Evolutionary conservation across 1,140 invertebrate genomes (phyloP).

Genomic region (Drosophila virilis): DNA sequence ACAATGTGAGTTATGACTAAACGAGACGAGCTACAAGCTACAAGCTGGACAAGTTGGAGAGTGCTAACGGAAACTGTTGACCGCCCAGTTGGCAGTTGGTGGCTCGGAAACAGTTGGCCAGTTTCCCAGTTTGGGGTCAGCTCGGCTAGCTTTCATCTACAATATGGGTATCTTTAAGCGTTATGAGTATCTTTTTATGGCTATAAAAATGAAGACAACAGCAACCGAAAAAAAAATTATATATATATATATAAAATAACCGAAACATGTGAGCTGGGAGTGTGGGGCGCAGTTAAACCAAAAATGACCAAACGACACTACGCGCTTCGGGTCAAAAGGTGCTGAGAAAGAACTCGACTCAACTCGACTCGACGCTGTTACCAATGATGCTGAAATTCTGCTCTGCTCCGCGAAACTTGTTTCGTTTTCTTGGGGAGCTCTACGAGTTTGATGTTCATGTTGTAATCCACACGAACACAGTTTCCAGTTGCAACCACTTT

Average conservation of each 20-base stretch:
- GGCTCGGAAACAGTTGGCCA: constrained; percentile 25
- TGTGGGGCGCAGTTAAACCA: constrained; percentile 61
- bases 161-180: constrained; percentile 28
- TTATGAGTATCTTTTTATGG: constrained; percentile 52
- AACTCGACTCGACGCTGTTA: neutral
- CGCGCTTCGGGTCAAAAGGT: constrained; percentile 64
- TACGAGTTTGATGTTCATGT: constrained; percentile 1
- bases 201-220: constrained; percentile 10
- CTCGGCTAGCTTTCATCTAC: constrained; percentile 56
- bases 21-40: constrained; percentile 47
- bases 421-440: constrained; percentile 19
- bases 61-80: constrained; percentile 54
- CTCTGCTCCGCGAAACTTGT: constrained; percentile 40
- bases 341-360: constrained; percentile 66
- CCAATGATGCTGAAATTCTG: constrained; percentile 72
- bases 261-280: constrained; percentile 47
- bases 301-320: constrained; percentile 47
- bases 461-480: neutral
- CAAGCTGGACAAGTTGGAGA: constrained; percentile 47
- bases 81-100: constrained; percentile 18
- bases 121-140: constrained; percentile 47
- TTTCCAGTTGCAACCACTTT: too few relatives aligned
- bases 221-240: neutral
- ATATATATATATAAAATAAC: too few relatives aligned
- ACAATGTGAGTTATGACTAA: constrained; percentile 32